These are phyloP conservation scores for Fulmarus glacialis DNA, from an alignment of 2,113 vertebrate genomes.

Conservation along the genomic window DNA sequence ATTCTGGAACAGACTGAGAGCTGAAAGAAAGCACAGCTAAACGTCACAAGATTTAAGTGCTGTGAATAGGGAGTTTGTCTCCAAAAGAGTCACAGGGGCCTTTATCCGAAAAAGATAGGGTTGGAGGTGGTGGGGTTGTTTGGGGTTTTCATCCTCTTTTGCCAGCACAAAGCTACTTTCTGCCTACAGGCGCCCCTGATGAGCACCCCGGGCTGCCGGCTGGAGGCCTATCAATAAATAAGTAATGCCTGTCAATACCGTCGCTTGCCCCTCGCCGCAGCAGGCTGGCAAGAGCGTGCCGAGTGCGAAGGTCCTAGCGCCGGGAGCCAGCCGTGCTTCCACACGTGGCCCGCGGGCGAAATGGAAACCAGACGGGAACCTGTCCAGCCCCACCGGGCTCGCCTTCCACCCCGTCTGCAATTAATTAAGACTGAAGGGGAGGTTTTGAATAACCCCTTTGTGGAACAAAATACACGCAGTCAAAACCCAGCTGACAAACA, in stretches of 20 bases:
- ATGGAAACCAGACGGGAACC: conserved; percentile 69
- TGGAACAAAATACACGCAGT: conserved; percentile 50
- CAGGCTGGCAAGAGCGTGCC: not conserved
- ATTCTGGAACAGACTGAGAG: not conserved
- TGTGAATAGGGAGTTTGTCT: conserved; percentile 9
- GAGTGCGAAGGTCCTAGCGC: not conserved
- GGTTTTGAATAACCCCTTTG: conserved; percentile 78
- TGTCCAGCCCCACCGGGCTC: conserved; percentile 40
- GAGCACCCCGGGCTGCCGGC: not conserved
- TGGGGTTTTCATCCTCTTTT: not conserved
- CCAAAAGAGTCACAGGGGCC: not conserved
- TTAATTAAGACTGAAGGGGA: conserved; percentile 71
- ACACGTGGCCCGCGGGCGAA: not conserved
- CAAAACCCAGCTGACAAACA: conserved; percentile 70
- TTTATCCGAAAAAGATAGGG: not conserved
- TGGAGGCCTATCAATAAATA: not conserved
- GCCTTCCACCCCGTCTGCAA: conserved; percentile 62
- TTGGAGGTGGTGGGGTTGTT: not conserved
- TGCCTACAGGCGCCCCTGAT: not conserved
- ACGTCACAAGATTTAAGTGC: not conserved
- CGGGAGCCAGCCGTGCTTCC: not conserved
- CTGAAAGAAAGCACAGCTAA: not conserved
- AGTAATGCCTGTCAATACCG: not conserved
- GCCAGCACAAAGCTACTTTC: not conserved
- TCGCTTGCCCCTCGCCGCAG: not conserved